Base-by-base conservation (phyloP, 2,888 invertebrate genomes). In the Eledona agricola region DNA sequence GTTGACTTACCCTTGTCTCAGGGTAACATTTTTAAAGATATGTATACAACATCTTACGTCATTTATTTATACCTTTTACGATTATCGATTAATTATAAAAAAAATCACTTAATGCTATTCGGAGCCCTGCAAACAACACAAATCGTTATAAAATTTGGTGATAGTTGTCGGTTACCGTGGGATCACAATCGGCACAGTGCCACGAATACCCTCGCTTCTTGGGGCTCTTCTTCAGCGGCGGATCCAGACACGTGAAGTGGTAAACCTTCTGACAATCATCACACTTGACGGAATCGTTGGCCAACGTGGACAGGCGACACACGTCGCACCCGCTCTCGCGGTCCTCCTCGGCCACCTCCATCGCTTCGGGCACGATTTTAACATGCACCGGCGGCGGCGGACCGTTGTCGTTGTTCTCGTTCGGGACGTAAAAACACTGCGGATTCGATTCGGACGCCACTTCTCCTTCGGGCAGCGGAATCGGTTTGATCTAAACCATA, bases 151-250 rank as follows among this genome's bases (percentile, higher is more conserved):
- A n/a, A n/a, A n/a, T n/a, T n/a, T n/a, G n/a, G n/a, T n/a, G n/a
- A n/a, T n/a, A n/a, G n/a, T n/a, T n/a, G n/a, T n/a, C n/a, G n/a
- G n/a, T 59, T 54, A 89, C 93, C 67, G 92, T 92, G 52, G 92
- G 91, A 80, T 95, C 95, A 81, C 96, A 96, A 75, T 93, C 93
- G 37, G 93, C 93, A 77, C 96, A 96, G 76, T 93, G 93, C 96
- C 96, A 96, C 6, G 92, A 92, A 74, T 95, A 96, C 17, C 96
- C 95, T 43, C 94, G 85, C 67, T 89, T 88, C 80, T 96, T 96
- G 1, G 96, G 96, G 52, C 93, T 90, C 76, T 94, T 94, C 77
- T 93, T 95, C 6, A 94, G 82, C 6, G 96, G 96, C 35, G 96
- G 96, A 76, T 94, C 92, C 67, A 96, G 80, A 76, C 96, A 96